Base-by-base conservation (phyloP, 1,140 invertebrate genomes). In the Drosophila tsacasi region DNA sequence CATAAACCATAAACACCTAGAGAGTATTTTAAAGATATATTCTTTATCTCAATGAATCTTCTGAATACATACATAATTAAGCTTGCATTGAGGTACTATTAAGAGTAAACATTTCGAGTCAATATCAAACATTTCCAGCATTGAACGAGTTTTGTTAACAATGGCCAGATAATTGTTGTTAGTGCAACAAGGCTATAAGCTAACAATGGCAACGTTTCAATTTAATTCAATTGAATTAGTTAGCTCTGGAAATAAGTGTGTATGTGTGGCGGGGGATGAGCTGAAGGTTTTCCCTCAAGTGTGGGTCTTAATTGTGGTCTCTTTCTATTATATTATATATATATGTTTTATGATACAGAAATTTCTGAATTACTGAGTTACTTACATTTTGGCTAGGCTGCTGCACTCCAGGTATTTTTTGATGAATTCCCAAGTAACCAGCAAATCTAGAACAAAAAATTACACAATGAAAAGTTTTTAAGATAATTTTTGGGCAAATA, bases 71-170 rank as follows among this genome's bases (percentile, higher is more conserved):
- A 17, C 19, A 55, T 55, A 58, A 58, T 58, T 58, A 10, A 5
- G 17, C 35, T 58, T 17, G 32, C 55, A 23, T 57, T 57, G 19
- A 57, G 39, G 25, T 23, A 39, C 32, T 35, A 32, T 35, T 35
- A 9, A 40, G 55, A 35, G 25, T 27, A 65, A 30, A 15, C 25
- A 39, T 60, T 42, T 62, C 23, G 32, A 25, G 7, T 32, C 37
- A 40, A 62, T 65, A 62, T 65, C 27, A 25, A 17, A 21, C 27
- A 62, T 50, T 62, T 54, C 17, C 59, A 40, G 13, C 55, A 35
- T 63, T 66, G 58, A 66, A 66, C 37, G 59, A 66, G 42, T 46
- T 27, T 13, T 65, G 57, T 39, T 55, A 65, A 63, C 58, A 66
- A 66, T 63, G 23, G 63, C 63, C 27, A 15, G 64, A 47, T 67